Evolutionary conservation across 1,140 invertebrate species (phyloP).

Genomic region (Drosophila melanica): DNA sequence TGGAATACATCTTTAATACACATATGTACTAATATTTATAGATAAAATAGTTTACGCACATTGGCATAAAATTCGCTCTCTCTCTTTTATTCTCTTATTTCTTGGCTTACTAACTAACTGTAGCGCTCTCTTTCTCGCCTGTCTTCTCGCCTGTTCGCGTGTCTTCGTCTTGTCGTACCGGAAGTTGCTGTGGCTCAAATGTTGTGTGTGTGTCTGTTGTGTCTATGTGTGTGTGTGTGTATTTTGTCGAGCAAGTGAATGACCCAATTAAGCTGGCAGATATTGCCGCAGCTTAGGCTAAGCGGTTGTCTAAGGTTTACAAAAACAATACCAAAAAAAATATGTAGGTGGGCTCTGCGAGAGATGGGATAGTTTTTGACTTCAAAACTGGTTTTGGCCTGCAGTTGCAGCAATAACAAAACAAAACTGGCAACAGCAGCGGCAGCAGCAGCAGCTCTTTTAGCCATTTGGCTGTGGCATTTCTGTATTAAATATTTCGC

Average conservation of each 20-base stretch:
- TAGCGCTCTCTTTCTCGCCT: neutral
- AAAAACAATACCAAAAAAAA: constrained; percentile 19
- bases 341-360: constrained; percentile 42
- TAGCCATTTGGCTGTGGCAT: constrained; percentile 59
- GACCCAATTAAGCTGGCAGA: constrained; percentile 71
- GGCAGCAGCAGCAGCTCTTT: constrained; percentile 24
- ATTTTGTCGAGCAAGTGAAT: constrained; percentile 74
- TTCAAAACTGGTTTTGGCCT: constrained; percentile 39
- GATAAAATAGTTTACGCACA: constrained; percentile 1
- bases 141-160: constrained; percentile 12
- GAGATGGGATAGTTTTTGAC: constrained; percentile 35
- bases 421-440: constrained; percentile 37
- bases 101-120: neutral
- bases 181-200: constrained; percentile 44
- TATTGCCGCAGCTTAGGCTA: constrained; percentile 63
- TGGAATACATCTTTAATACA: no score
- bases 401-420: constrained; percentile 38
- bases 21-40: neutral
- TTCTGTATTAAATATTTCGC: constrained; percentile 82
- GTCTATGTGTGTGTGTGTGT: constrained; percentile 7
- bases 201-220: constrained; percentile 4
- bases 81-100: constrained; percentile 2
- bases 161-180: constrained; percentile 30
- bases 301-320: constrained; percentile 32
- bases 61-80: neutral